Evolutionary conservation across 2,888 invertebrate genomes (phyloP), one percentile per base, ranked within the genome.

Genomic region (Molanna angustata): DNA sequence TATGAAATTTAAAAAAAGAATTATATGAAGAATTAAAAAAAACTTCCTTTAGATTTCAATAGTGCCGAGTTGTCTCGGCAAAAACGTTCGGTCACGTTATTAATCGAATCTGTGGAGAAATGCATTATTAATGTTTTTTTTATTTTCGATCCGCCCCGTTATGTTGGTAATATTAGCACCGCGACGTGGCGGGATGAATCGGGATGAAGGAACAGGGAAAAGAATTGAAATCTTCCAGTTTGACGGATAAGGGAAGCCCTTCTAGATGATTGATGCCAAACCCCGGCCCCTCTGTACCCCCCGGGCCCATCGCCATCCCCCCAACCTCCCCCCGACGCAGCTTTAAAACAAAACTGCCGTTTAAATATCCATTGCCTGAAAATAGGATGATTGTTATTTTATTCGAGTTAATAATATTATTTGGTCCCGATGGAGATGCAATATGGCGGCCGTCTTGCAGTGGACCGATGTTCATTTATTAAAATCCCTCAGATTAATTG

Each of bases 191-290:
- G n/a, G 20, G 17, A 27, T 22, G n/a, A 49, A 17, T 33, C 13
- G 16, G 14, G 44, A 14, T 22, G 37, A 22, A 46, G n/a, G n/a
- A n/a, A 40, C 20, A 44, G 43, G 46, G 44, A 54, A 57, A 57
- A 48, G 44, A 52, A 51, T 48, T 54, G 43, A 49, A 50, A 40
- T 45, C 46, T 33, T 47, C 37, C 42, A 42, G 47, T 46, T 40
- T 48, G 49, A 53, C 49, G 74, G 74, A 74, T 74, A 74, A 74
- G 70, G 71, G 76, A 77, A 76, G 71, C 76, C 76, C 76, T 74
- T 76, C 72, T 75, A 74, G 74, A 76, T 77, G 76, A 77, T 77
- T 77, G 77, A 77, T 77, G 76, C 74, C 69, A 44, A 20, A 48
- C 22, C 31, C 37, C 20, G 14, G 21, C 49, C 42, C 11, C 14